Evolutionary conservation across 2,888 invertebrate species (phyloP).

Genomic region (Leucophenga maculata): DNA sequence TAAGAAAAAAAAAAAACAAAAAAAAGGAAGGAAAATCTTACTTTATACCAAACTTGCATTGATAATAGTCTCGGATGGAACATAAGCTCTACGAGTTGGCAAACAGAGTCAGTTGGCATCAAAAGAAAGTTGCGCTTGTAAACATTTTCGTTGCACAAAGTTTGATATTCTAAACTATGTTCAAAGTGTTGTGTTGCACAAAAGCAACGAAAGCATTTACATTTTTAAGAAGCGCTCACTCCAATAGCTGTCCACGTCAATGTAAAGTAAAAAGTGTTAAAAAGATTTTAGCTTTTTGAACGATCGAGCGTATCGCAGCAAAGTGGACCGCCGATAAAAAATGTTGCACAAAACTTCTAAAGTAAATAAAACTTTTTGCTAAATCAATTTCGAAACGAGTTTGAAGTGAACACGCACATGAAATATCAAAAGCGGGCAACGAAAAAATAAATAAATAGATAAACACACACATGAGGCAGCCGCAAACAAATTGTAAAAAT

Average conservation of each 20-base stretch:
- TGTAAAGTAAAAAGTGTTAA: constrained; percentile 7
- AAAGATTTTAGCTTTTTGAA: constrained; percentile 26
- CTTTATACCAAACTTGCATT: background rate
- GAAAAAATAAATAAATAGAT: constrained; percentile 28
- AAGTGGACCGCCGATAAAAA: constrained; percentile 17
- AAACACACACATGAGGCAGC: constrained; percentile 27
- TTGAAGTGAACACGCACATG: background rate
- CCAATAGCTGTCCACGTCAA: background rate
- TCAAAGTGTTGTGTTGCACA: background rate
- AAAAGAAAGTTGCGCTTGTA: background rate
- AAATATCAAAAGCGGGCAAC: constrained; percentile 36
- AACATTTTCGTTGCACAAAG: background rate
- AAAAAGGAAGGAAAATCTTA: background rate
- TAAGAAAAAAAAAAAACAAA: too few relatives aligned
- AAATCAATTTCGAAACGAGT: constrained; percentile 54
- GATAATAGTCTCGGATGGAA: too few relatives aligned
- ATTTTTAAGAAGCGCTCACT: background rate
- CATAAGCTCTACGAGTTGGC: too few relatives aligned
- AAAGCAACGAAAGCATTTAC: background rate
- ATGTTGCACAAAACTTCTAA: constrained; percentile 4
- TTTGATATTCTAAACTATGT: background rate
- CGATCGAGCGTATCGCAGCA: constrained; percentile 37
- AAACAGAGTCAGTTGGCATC: background rate
- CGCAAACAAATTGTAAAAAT: constrained; percentile 59
- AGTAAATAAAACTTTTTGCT: constrained; percentile 34